Evolutionary conservation across 2,113 vertebrate genomes (phyloP).

Genomic region (Megaceryle torquata): DNA sequence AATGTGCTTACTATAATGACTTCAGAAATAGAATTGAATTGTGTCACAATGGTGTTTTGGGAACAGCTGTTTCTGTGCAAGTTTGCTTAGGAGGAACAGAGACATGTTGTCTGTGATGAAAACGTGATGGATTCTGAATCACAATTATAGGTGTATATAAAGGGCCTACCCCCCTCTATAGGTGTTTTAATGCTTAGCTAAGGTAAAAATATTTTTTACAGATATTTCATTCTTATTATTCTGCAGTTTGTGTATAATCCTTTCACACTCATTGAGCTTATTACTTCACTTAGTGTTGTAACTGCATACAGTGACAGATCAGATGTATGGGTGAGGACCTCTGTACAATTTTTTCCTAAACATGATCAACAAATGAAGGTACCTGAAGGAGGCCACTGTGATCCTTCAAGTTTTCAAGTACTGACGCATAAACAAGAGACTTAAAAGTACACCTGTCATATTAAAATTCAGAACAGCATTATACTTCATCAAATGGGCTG

Average conservation of each 20-base stretch:
- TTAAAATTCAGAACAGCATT: neutral
- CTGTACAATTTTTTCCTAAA: neutral
- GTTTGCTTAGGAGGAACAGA: neutral
- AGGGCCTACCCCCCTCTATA: fast-evolving
- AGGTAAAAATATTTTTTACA: neutral
- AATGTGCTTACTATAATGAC: neutral
- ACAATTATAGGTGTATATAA: neutral
- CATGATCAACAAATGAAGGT: neutral
- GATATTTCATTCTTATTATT: neutral
- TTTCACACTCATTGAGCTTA: neutral
- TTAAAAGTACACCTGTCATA: neutral
- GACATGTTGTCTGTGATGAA: fast-evolving
- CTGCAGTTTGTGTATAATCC: neutral
- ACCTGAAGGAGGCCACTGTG: neutral
- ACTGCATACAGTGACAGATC: neutral
- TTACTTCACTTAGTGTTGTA: neutral
- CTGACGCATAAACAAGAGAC: neutral
- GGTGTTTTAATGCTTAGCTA: neutral
- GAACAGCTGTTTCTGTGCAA: neutral
- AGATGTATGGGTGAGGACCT: neutral
- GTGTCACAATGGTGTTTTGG: neutral
- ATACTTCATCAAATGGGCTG: neutral
- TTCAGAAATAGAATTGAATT: neutral
- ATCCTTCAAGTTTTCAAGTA: neutral
- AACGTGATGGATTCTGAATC: neutral